Base-by-base conservation (phyloP, 2,888 invertebrate genomes). In the Parasteatoda lunata region DNA sequence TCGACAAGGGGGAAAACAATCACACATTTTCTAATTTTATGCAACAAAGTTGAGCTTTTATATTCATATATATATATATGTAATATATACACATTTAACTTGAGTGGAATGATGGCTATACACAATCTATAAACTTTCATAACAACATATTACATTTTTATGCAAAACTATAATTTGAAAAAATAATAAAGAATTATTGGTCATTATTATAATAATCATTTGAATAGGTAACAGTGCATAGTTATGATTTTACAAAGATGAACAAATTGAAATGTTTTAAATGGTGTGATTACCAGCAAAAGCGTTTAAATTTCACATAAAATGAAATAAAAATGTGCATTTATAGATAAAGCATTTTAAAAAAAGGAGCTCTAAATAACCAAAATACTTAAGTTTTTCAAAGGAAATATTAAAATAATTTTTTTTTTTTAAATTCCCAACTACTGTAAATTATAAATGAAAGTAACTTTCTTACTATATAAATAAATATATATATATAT, bases 1-100 rank as follows among this genome's bases (percentile, higher is more conserved):
- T 69, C 78, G 75, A 85, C 64, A 71, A 71, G 59, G 77, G 59
- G 65, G 64, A 77, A 82, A 84, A 72, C 73, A 77, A 84, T 64
- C 69, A 84, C 54, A 88, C 72, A 82, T 69, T n/a, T 65, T 54
- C 81, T 77, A 78, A 64, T 71, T 68, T 73, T 78, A 59, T 64
- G 77, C 84, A 84, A 84, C 73, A 77, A 66, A 81, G 80, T 84
- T 88, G 88, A 88, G 84, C 84, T 77, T 84, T 75, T 82, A 88
- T 82, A 49, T 79, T 72, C 77, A 81, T 59, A 59, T 59, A 59
- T 59, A 59, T 59, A 59, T 59, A 59, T n/a, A 59, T 30, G 30
- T 30, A 30, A 30, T 30, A 30, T 30, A 30, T 59, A 59, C n/a
- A 59, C 59, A 59, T 59, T 59, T 59, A 59, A 59, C 59, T 59